A percentile compares a stretch with the other conserved stretches of the same genome.
These are phyloP conservation scores for Gastracanthus pulcherrimus DNA, from an alignment of 2,888 invertebrate species.

Conservation along the genomic window DNA sequence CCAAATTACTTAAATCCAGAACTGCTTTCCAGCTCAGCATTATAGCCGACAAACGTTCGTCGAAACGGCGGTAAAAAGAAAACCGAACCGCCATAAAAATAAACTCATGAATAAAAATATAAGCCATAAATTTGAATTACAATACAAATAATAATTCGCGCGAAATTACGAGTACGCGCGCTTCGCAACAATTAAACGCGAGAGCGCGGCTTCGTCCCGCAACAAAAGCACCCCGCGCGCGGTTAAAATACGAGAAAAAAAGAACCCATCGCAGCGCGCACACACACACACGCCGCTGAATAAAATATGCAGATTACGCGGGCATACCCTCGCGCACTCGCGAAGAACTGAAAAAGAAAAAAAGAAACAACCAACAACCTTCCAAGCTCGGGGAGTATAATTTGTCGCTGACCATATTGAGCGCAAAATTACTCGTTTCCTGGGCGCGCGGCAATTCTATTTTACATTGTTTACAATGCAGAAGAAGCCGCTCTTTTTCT, in stretches of 20 bases:
- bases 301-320: conserved; percentile 38
- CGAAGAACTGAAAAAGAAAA: too few relatives aligned
- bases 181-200: background rate
- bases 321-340: too few relatives aligned
- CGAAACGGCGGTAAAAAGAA: too few relatives aligned
- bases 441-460: background rate
- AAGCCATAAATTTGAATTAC: background rate
- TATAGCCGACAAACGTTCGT: too few relatives aligned
- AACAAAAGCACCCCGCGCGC: background rate
- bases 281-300: too few relatives aligned
- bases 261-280: too few relatives aligned
- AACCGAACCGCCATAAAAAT: background rate
- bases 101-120: background rate
- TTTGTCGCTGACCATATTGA: conserved; percentile 51
- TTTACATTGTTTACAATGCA: conserved; percentile 35
- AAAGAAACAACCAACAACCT: conserved; percentile 8
- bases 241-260: too few relatives aligned
- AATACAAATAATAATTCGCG: background rate
- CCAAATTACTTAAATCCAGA: too few relatives aligned
- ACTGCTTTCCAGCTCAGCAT: too few relatives aligned
- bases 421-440: conserved; percentile 40
- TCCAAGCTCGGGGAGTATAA: background rate
- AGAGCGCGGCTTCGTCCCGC: background rate
- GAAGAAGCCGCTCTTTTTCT: too few relatives aligned
- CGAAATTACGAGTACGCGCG: background rate